These are phyloP conservation scores for Erebia aethiops DNA, from an alignment of 2,888 invertebrate genomes.

Conservation along the genomic window DNA sequence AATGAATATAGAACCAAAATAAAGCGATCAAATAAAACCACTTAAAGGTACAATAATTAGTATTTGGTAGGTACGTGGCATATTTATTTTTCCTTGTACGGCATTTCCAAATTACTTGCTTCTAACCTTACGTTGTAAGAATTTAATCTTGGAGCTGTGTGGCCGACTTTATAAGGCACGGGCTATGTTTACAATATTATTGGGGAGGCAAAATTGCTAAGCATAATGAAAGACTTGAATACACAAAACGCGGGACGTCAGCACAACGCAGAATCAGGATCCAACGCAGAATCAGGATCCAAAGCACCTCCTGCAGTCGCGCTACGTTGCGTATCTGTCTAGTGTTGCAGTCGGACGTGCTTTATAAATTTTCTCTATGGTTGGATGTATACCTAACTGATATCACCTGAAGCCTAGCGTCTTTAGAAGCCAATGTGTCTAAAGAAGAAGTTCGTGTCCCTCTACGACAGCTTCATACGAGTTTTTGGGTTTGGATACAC, in stretches of 20 bases:
- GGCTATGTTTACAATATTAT: constrained; percentile 33
- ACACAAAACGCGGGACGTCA: neutral
- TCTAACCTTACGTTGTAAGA: constrained; percentile 39
- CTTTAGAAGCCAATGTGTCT: too few species aligned
- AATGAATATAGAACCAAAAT: constrained; percentile 5
- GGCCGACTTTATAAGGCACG: constrained; percentile 37
- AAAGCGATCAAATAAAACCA: constrained; percentile 20
- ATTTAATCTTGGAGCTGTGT: constrained; percentile 40
- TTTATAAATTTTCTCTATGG: too few species aligned
- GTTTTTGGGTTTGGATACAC: too few species aligned
- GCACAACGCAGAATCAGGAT: too few species aligned
- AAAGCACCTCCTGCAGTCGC: too few species aligned
- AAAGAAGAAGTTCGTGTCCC: too few species aligned
- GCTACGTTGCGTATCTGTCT: too few species aligned
- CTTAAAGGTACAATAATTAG: constrained; percentile 22
- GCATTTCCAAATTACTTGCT: constrained; percentile 37
- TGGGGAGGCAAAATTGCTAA: constrained; percentile 35
- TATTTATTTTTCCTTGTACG: constrained; percentile 37
- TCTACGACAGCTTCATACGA: too few species aligned
- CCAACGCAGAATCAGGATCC: too few species aligned
- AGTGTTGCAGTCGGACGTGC: too few species aligned
- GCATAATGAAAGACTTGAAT: constrained; percentile 17
- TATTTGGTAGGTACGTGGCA: constrained; percentile 26
- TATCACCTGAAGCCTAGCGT: too few species aligned
- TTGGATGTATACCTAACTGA: too few species aligned